These are phyloP conservation scores for Agapetus fuscipes DNA, from an alignment of 2,888 invertebrate genomes.

Conservation along the genomic window DNA sequence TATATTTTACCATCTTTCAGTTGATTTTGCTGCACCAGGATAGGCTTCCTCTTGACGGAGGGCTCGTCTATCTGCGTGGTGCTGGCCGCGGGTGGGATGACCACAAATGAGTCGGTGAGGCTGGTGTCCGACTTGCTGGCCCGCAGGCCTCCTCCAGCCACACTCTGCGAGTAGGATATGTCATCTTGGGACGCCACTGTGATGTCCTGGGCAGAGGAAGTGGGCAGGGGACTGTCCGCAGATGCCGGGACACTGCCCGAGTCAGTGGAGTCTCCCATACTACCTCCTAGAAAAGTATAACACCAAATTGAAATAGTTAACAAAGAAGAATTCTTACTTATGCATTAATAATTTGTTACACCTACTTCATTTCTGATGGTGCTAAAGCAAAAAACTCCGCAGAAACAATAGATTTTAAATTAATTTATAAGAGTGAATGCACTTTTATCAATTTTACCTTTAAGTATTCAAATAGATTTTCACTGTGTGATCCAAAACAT, in stretches of 20 bases:
- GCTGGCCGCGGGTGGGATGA: slow-evolving; percentile 50
- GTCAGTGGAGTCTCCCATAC: slow-evolving; percentile 40
- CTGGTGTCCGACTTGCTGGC: slow-evolving; percentile 88
- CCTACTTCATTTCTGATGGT: too few relatives aligned
- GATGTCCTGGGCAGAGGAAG: slow-evolving; percentile 9
- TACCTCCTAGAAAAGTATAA: slow-evolving; percentile 39
- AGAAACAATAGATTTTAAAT: too few relatives aligned
- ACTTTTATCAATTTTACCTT: too few relatives aligned
- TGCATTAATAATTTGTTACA: too few relatives aligned
- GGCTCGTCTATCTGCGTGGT: slow-evolving; percentile 16
- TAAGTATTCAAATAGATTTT: too few relatives aligned
- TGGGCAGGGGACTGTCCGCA: slow-evolving; percentile 18
- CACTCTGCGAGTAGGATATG: slow-evolving; percentile 23
- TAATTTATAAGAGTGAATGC: too few relatives aligned
- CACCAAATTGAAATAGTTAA: slow-evolving; percentile 2
- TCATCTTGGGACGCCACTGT: slow-evolving; percentile 17
- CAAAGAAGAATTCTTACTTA: background rate
- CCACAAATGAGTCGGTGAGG: slow-evolving; percentile 81
- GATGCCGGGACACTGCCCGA: slow-evolving; percentile 30
- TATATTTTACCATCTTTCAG: slow-evolving; percentile 20
- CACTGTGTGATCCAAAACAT: too few relatives aligned
- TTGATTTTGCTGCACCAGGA: slow-evolving; percentile 13
- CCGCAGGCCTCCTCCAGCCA: slow-evolving; percentile 50
- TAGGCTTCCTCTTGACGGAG: slow-evolving; percentile 12
- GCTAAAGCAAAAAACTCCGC: too few relatives aligned